phyloP scores from a whole-genome alignment of 2,888 invertebrate genomes.

The Chydorus sphaericus region DNA sequence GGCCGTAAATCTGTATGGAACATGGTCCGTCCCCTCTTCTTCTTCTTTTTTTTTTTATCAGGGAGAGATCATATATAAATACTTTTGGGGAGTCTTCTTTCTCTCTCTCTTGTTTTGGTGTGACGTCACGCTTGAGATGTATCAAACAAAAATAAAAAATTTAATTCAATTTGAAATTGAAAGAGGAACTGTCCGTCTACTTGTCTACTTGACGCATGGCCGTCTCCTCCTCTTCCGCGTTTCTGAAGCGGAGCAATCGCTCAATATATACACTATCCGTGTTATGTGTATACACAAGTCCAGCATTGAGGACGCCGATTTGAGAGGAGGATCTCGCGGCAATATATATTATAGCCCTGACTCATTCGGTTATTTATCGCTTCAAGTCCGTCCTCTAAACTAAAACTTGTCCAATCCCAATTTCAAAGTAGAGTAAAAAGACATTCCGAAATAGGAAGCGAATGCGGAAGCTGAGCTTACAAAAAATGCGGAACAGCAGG shows the following conservation, averaged over 20 bases:
- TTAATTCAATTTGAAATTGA: background rate
- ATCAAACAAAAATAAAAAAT: background rate
- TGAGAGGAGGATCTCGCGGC: too few relatives aligned
- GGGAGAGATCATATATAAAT: too few relatives aligned
- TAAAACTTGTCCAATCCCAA: too few relatives aligned
- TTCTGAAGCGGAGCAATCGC: background rate
- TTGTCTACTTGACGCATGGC: background rate
- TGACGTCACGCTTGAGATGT: background rate
- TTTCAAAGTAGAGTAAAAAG: background rate
- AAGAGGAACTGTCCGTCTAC: too few relatives aligned
- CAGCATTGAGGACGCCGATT: too few relatives aligned
- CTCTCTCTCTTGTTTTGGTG: background rate
- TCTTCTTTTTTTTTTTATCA: too few relatives aligned
- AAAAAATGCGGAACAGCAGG: background rate
- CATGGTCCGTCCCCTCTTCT: background rate
- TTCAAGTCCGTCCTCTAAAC: too few relatives aligned
- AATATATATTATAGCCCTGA: too few relatives aligned
- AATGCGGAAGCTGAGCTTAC: background rate
- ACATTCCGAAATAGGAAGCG: background rate
- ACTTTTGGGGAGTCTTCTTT: background rate
- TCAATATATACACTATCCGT: too few relatives aligned
- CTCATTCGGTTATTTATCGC: too few relatives aligned
- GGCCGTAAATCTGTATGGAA: conserved; percentile 7
- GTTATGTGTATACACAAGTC: too few relatives aligned
- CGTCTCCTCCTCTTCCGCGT: background rate